A percentile compares a stretch with the other conserved stretches of the same genome.
Evolutionary conservation across 2,797 vertebrate genomes (phyloP).

Genomic region (Hoplostethus atlanticus): DNA sequence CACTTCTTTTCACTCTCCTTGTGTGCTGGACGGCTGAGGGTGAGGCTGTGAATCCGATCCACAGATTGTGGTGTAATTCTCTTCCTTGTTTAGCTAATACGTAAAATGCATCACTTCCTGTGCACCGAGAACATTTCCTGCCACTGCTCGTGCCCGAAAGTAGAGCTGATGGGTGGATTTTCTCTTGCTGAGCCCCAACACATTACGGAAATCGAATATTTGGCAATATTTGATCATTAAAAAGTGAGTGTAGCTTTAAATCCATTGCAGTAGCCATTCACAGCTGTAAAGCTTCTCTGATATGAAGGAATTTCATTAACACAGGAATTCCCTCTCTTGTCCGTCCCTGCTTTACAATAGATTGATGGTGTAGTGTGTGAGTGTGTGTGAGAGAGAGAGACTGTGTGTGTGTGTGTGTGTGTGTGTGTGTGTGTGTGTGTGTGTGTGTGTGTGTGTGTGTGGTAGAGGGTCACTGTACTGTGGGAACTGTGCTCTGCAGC

Average conservation of each 20-base stretch:
- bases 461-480: constrained; percentile 64
- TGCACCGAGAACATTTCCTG: no score
- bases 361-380: constrained; percentile 32
- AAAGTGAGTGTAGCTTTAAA: neutral
- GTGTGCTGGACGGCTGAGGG: no score
- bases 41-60: no score
- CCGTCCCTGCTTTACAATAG: constrained; percentile 33
- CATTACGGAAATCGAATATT: no score
- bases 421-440: constrained; percentile 24
- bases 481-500: constrained; percentile 65
- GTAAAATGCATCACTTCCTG: no score
- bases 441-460: constrained; percentile 5
- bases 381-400: neutral
- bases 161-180: no score
- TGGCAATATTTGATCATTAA: no score
- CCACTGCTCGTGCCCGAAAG: no score
- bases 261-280: constrained; percentile 9
- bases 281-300: neutral
- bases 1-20: no score
- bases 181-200: no score
- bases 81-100: no score
- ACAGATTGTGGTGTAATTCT: no score
- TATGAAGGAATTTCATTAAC: constrained; percentile 14
- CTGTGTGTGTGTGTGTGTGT: constrained; percentile 5
- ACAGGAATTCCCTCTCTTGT: constrained; percentile 27